A percentile compares a stretch with the other conserved stretches of the same genome.
Evolutionary conservation across 2,113 vertebrate species (phyloP).

Genomic region (Strix uralensis): DNA sequence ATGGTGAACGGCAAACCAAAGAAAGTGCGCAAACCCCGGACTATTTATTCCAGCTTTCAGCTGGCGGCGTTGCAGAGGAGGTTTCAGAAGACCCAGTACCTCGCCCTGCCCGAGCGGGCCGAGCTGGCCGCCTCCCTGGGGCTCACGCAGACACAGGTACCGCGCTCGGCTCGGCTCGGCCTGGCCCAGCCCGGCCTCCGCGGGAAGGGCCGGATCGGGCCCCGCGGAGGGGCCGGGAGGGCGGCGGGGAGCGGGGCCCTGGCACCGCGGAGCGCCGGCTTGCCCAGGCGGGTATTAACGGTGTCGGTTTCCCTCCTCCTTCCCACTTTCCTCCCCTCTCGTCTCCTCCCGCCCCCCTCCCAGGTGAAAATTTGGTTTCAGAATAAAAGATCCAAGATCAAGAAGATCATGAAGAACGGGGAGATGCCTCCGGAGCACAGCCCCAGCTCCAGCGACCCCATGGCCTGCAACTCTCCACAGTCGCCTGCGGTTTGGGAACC

Average conservation of each 20-base stretch:
- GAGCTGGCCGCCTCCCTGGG: slow-evolving; percentile 95
- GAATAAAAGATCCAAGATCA: slow-evolving; percentile 98
- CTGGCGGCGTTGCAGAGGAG: slow-evolving; percentile 94
- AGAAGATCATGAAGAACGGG: slow-evolving; percentile 99
- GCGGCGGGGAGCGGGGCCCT: background rate
- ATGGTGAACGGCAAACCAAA: slow-evolving; percentile 99
- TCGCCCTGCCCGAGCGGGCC: slow-evolving; percentile 95
- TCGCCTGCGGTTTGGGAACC: slow-evolving; percentile 99
- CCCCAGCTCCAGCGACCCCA: slow-evolving; percentile 98
- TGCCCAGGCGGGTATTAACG: background rate
- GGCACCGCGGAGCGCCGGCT: background rate
- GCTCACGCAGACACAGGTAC: slow-evolving; percentile 97
- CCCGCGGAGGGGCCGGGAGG: background rate
- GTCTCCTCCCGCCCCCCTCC: slow-evolving; percentile 12
- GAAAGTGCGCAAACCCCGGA: slow-evolving; percentile 97
- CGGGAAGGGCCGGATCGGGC: background rate
- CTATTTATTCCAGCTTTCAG: slow-evolving; percentile 99
- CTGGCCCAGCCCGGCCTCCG: no score
- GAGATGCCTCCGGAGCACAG: slow-evolving; percentile 97
- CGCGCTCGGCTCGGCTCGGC: background rate
- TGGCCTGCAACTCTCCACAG: slow-evolving; percentile 98
- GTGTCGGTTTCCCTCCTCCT: background rate
- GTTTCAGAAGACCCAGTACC: slow-evolving; percentile 98
- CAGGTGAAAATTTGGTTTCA: slow-evolving; percentile 99
- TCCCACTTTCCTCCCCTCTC: background rate